Evolutionary conservation across 2,113 vertebrate species (phyloP).

Genomic region (Eulemur macaco): DNA sequence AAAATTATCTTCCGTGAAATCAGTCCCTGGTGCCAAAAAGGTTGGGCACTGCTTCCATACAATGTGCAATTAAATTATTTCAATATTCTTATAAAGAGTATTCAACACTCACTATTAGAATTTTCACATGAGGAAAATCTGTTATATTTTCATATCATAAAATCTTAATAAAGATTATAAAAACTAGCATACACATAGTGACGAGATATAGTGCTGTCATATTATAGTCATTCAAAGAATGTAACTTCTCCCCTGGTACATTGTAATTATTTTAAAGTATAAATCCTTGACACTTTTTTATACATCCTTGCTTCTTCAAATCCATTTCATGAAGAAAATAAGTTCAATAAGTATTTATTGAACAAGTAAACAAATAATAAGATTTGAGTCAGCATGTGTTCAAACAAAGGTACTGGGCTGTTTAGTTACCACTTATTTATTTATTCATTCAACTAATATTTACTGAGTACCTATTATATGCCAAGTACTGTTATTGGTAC

Average conservation of each 20-base stretch:
- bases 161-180: slow-evolving; percentile 9
- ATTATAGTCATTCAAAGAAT: background rate
- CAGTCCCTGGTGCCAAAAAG: too few relatives aligned
- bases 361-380: background rate
- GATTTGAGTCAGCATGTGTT: background rate
- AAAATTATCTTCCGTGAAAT: too few relatives aligned
- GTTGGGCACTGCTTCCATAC: too few relatives aligned
- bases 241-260: background rate
- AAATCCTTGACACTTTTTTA: background rate
- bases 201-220: background rate
- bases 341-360: background rate
- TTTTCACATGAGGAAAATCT: slow-evolving; percentile 25
- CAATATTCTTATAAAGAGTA: background rate
- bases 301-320: slow-evolving; percentile 11
- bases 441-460: slow-evolving; percentile 11
- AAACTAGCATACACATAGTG: background rate
- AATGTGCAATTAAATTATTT: background rate
- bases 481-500: background rate
- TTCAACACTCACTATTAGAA: background rate
- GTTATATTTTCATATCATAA: background rate
- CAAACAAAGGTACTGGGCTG: background rate
- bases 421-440: background rate
- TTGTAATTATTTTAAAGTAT: background rate
- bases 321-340: background rate
- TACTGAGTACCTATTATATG: background rate